These are phyloP conservation scores for Leucophenga varia DNA, from an alignment of 1,140 invertebrate species.

Conservation along the genomic window DNA sequence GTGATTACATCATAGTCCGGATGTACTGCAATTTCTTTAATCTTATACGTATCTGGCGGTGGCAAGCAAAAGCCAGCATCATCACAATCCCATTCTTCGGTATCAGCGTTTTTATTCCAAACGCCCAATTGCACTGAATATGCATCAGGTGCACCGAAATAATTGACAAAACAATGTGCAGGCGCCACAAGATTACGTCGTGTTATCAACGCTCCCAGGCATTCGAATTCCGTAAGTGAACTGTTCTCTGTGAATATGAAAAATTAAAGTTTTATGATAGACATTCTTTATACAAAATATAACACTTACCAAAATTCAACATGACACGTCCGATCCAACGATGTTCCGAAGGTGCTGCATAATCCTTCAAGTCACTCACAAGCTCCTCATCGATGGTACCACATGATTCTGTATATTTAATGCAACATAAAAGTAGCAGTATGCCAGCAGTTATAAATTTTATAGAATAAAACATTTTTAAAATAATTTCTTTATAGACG, in stretches of 20 bases:
- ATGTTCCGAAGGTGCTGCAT: slow-evolving; percentile 30
- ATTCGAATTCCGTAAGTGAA: slow-evolving; percentile 8
- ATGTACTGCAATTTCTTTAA: slow-evolving; percentile 32
- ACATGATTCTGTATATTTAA: slow-evolving; percentile 6
- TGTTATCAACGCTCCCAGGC: slow-evolving; percentile 31
- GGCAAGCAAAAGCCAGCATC: slow-evolving; percentile 28
- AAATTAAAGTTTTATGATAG: not conserved
- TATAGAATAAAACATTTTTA: too few relatives aligned
- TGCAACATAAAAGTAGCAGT: slow-evolving; percentile 9
- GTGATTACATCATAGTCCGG: slow-evolving; percentile 35
- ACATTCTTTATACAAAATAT: too few relatives aligned
- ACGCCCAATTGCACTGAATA: slow-evolving; percentile 37
- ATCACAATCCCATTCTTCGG: slow-evolving; percentile 15
- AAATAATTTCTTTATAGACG: too few relatives aligned
- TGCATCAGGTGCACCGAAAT: slow-evolving; percentile 21
- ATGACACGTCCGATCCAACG: slow-evolving; percentile 34
- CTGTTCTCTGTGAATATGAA: not conserved
- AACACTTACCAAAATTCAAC: slow-evolving; percentile 21
- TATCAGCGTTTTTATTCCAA: slow-evolving; percentile 25
- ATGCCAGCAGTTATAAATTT: not conserved
- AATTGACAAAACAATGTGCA: slow-evolving; percentile 35
- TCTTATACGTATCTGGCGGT: slow-evolving; percentile 34
- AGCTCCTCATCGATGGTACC: not conserved
- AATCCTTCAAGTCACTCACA: slow-evolving; percentile 6
- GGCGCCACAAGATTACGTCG: slow-evolving; percentile 31